Evolutionary conservation across 2,888 invertebrate species (phyloP), one percentile per base, ranked within the genome.

Genomic region (Caradrina kadenii): DNA sequence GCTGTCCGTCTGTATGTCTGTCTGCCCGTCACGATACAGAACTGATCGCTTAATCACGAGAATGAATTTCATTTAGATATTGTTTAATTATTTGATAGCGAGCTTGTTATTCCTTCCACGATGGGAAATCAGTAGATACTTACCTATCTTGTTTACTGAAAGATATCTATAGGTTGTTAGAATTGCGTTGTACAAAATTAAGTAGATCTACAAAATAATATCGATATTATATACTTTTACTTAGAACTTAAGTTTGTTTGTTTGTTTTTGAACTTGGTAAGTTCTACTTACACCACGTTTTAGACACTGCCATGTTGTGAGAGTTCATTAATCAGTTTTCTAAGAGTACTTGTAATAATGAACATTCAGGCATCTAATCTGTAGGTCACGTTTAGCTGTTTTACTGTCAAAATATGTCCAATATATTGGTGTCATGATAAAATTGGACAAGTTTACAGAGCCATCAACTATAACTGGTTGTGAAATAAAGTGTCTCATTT

Each of bases 41-140:
- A 81, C 84, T 91, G 91, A 93, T 93, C 90, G 86, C 88, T 90
- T 85, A 87, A 92, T 92, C 91, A 93, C 91, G 91, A 92, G 76
- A 83, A 82, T 45, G 67, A 73, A 79, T 82, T 81, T 71, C 59
- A 80, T 81, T 76, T 67, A 66, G 62, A 67, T 82, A 70, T 68
- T 52, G 49, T 83, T 61, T 73, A 66, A 84, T 69, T 75, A 80
- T 74, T 60, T 72, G 69, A 73, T 74, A 79, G 52, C 19, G 15
- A 61, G 26, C 54, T 58, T 64, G 52, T 56, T 70, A 26, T 60
- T 55, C 53, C 48, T 56, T 63, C 48, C 13, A 54, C 19, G 17
- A 53, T 53, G 49, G 42, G 66, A 62, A 62, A 72, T 61, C 50
- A 35, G 21, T 39, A 39, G 39, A 8, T 39, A 13, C 8, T 2